Evolutionary conservation across 2,797 vertebrate genomes (phyloP), one percentile per base, ranked within the genome.

Genomic region (Chromis chromis): DNA sequence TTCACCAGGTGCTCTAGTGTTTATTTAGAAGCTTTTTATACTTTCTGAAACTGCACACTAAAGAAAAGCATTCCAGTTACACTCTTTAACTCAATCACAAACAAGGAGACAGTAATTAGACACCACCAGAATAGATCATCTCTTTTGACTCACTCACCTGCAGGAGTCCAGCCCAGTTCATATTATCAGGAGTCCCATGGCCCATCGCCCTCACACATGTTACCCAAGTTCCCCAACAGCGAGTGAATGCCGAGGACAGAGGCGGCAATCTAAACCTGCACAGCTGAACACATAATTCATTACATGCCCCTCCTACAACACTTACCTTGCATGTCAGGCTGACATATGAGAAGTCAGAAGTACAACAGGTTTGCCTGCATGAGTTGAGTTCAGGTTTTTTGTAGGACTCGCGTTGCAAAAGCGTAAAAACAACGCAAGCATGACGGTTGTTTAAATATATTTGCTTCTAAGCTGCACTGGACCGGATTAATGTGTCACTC

Each of bases 121-220:
- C 53, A 13, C 17, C 36, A 60, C n/a, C n/a, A 57, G 44, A 81
- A 40, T 14, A 44, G 48, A 74, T 58, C n/a, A 50, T 63, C 42
- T 24, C 49, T 36, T 62, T 74, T 82, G 68, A 56, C 79, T 74
- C 49, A 93, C 94, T 93, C 79, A 95, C 94, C 94, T 95, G 91
- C 74, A 95, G 85, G 28, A 91, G 86, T 91, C 76, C 74, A 86
- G 79, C 78, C 87, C 84, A 84, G 86, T 86, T 92, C 94, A 94
- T 94, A 76, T 90, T 94, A 84, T 90, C 79, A 87, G 76, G 81
- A 79, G 80, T 92, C 78, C 88, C 90, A 86, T 89, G 76, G 85
- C 87, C 90, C 87, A 89, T 90, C 7, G 81, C 77, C 70, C 56
- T 76, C 74, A 49, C 74, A 70, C 90, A 91, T 90, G 85, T 78